phyloP scores from a whole-genome alignment of 2,888 invertebrate genomes.

The Eristalis tenax region DNA sequence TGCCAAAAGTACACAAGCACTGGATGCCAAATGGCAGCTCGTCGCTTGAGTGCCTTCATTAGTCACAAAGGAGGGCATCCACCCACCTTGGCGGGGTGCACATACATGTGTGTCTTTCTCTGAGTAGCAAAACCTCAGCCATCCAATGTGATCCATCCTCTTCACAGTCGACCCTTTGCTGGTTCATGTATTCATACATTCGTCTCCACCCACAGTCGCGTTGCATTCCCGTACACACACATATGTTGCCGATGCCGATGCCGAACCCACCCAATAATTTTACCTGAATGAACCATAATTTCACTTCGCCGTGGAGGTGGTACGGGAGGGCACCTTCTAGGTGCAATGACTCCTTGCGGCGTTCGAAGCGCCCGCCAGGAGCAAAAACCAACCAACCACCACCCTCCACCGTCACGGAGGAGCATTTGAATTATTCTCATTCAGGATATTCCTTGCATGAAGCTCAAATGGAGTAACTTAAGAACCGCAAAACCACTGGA shows the following conservation, averaged over 20 bases:
- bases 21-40: slow-evolving; percentile 14
- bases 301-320: background rate
- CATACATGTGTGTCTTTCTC: slow-evolving; percentile 2
- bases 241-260: slow-evolving; percentile 1
- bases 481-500: slow-evolving; percentile 61
- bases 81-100: background rate
- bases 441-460: slow-evolving; percentile 52
- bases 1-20: slow-evolving; percentile 31
- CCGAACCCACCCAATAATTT: slow-evolving; percentile 29
- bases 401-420: background rate
- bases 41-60: slow-evolving; percentile 49
- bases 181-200: slow-evolving; percentile 11
- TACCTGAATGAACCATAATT: slow-evolving; percentile 53
- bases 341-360: slow-evolving; percentile 59
- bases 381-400: background rate
- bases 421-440: slow-evolving; percentile 41
- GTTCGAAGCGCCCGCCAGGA: background rate
- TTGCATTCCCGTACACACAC: background rate
- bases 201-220: slow-evolving; percentile 1
- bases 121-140: slow-evolving; percentile 18
- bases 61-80: slow-evolving; percentile 44
- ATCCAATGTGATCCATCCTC: slow-evolving; percentile 24
- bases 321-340: background rate
- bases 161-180: slow-evolving; percentile 18
- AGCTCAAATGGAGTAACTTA: slow-evolving; percentile 66